phyloP scores from a whole-genome alignment of 2,113 vertebrate species.

The Urocynchramus pylzowi region DNA sequence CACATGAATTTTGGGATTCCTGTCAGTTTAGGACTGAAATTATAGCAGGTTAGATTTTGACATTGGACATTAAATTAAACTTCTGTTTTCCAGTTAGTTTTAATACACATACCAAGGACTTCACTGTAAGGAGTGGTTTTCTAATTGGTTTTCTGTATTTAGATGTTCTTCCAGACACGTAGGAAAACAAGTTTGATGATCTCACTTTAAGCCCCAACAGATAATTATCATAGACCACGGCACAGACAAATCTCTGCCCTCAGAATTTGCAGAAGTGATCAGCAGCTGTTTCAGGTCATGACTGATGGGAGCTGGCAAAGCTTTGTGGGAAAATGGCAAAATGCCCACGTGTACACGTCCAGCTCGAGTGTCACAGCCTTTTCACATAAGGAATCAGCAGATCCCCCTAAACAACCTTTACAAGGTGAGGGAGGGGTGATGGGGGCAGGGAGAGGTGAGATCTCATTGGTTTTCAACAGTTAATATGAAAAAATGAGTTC shows the following conservation, averaged over 20 bases:
- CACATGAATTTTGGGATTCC: background rate
- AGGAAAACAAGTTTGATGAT: background rate
- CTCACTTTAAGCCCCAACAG: background rate
- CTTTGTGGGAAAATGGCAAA: slow-evolving; percentile 18
- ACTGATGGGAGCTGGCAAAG: slow-evolving; percentile 11
- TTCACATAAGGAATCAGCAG: background rate
- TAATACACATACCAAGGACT: background rate
- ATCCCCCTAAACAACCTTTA: background rate
- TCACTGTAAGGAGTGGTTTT: background rate
- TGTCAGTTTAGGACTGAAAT: background rate
- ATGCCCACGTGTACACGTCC: background rate
- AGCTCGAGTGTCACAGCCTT: background rate
- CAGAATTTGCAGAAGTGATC: background rate
- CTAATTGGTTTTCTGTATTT: background rate
- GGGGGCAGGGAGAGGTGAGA: background rate
- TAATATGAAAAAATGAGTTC: background rate
- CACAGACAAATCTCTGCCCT: background rate
- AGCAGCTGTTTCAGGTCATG: background rate
- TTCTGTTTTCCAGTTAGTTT: background rate
- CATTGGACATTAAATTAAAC: background rate
- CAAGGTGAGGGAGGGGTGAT: too few species aligned
- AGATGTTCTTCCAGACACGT: background rate
- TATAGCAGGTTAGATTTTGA: background rate
- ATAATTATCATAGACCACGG: background rate
- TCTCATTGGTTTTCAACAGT: background rate